A percentile compares a stretch with the other conserved stretches of the same genome.
Evolutionary conservation across 2,113 vertebrate species (phyloP).

Genomic region (Melospiza georgiana): DNA sequence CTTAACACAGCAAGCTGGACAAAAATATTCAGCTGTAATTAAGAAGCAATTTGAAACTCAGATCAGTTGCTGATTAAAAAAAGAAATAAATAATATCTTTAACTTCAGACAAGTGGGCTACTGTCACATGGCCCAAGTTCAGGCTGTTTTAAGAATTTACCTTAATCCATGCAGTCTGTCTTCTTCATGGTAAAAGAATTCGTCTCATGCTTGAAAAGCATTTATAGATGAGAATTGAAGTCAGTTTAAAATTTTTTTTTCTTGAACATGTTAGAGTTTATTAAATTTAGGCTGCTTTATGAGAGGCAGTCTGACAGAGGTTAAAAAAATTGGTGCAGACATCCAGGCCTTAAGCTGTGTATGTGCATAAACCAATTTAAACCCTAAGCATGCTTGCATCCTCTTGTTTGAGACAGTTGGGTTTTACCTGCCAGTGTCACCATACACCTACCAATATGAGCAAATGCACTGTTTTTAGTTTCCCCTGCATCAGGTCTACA

Average conservation of each 20-base stretch:
- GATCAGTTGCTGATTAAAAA: not conserved
- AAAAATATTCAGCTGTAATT: not conserved
- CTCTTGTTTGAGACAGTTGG: not conserved
- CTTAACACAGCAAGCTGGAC: not conserved
- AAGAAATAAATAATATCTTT: not conserved
- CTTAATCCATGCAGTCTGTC: not conserved
- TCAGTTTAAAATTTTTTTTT: not conserved
- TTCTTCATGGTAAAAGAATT: not conserved
- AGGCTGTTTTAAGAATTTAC: not conserved
- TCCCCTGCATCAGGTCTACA: not conserved
- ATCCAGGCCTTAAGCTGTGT: not conserved
- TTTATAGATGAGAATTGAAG: not conserved
- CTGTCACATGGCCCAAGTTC: not conserved
- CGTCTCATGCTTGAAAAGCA: not conserved
- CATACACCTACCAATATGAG: accelerated
- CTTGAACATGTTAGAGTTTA: not conserved
- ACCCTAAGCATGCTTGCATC: not conserved
- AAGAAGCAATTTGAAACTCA: not conserved
- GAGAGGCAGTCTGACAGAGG: not conserved
- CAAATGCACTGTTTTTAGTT: not conserved
- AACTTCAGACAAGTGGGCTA: not conserved
- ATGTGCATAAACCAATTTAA: not conserved
- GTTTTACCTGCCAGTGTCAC: not conserved
- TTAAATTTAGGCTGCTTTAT: not conserved
- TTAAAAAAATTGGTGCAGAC: not conserved